phyloP scores from a whole-genome alignment of 2,113 vertebrate species.

The Bostrychus sinensis region DNA sequence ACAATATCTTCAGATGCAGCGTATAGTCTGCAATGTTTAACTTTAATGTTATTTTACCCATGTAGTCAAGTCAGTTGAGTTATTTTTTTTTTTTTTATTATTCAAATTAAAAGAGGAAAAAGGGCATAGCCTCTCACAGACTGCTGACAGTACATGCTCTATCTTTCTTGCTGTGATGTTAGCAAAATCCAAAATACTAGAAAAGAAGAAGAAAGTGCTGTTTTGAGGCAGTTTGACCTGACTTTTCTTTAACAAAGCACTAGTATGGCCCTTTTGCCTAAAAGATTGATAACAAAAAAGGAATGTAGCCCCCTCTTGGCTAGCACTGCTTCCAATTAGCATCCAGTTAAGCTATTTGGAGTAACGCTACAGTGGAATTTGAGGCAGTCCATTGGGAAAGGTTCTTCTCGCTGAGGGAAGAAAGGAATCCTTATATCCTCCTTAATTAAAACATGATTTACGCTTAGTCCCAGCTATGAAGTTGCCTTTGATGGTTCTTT shows the following conservation, averaged over 20 bases:
- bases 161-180: constrained; percentile 50
- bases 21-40: not conserved
- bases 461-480: constrained; percentile 68
- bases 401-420: constrained; percentile 56
- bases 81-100: constrained; percentile 21
- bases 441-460: constrained; percentile 82
- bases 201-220: constrained; percentile 39
- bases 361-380: constrained; percentile 64
- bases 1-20: not conserved
- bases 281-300: constrained; percentile 64
- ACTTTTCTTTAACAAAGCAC: constrained; percentile 40
- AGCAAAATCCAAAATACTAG: constrained; percentile 49
- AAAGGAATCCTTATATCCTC: constrained; percentile 72
- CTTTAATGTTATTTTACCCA: constrained; percentile 5
- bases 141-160: constrained; percentile 41
- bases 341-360: constrained; percentile 75
- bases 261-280: constrained; percentile 39
- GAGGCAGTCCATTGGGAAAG: constrained; percentile 69
- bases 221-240: constrained; percentile 16
- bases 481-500: constrained; percentile 77
- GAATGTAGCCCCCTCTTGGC: constrained; percentile 55
- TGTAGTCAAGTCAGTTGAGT: constrained; percentile 8
- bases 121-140: constrained; percentile 36
- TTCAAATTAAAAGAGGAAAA: constrained; percentile 36
- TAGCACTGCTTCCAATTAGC: constrained; percentile 74